These are phyloP conservation scores for Pedicia rivosa DNA, from an alignment of 2,888 invertebrate species.

Conservation along the genomic window DNA sequence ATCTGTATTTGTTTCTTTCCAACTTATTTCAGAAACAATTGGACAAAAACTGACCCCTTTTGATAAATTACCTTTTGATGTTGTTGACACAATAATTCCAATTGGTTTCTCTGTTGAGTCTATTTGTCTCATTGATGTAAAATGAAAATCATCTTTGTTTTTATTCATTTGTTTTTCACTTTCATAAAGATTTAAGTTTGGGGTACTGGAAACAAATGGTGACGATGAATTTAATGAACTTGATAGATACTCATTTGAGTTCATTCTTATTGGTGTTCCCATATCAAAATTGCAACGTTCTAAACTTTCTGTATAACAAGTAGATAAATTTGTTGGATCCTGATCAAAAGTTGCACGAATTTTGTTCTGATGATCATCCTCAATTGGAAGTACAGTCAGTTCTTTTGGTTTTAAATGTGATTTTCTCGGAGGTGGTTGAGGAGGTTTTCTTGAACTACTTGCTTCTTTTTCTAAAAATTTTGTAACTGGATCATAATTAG, in stretches of 20 bases:
- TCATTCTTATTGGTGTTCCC: slow-evolving; percentile 14
- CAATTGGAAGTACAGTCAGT: slow-evolving; percentile 10
- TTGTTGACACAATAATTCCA: slow-evolving; percentile 2
- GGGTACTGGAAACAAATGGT: slow-evolving; percentile 38
- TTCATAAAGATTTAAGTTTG: slow-evolving; percentile 33
- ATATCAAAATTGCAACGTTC: slow-evolving; percentile 28
- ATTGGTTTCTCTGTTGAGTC: neutral
- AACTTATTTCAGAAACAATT: slow-evolving; percentile 63
- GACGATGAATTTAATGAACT: no score
- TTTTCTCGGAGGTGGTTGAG: slow-evolving; percentile 12
- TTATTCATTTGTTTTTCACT: neutral
- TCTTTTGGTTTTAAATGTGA: neutral
- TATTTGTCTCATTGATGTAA: slow-evolving; percentile 16
- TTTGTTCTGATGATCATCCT: slow-evolving; percentile 10
- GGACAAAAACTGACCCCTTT: slow-evolving; percentile 66
- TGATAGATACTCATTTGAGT: no score
- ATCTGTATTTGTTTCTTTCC: slow-evolving; percentile 28
- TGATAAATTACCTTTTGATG: slow-evolving; percentile 1
- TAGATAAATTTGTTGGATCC: slow-evolving; percentile 28
- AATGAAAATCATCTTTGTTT: neutral
- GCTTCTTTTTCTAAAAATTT: neutral
- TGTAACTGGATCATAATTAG: slow-evolving; percentile 18
- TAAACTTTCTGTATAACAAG: slow-evolving; percentile 27
- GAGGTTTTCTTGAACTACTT: neutral
- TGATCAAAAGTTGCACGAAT: slow-evolving; percentile 23